Percentiles rank a stretch among this genome's conserved stretches.
Evolutionary conservation across 2,113 vertebrate species (phyloP).

Genomic region (Mus spicilegus): DNA sequence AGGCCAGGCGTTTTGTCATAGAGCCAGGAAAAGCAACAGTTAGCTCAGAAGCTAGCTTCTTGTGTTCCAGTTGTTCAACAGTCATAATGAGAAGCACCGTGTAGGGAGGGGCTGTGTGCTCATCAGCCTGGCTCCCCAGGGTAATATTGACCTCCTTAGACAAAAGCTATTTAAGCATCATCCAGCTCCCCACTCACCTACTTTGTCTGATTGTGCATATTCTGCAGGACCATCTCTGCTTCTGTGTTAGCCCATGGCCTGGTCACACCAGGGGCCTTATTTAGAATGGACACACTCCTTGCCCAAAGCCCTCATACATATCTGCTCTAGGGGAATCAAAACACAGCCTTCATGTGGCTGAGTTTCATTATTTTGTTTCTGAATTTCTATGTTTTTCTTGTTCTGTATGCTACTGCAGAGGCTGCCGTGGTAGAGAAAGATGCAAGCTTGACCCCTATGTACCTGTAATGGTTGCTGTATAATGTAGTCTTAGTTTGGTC

Average conservation of each 20-base stretch:
- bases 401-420: not conserved
- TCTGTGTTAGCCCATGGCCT: not conserved
- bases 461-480: not conserved
- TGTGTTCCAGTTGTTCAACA: not conserved
- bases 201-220: slow-evolving; percentile 21
- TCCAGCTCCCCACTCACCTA: not conserved
- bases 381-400: slow-evolving; percentile 2
- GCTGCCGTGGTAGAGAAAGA: not conserved
- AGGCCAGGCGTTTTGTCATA: not conserved
- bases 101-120: too few species aligned
- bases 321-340: not conserved
- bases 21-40: not conserved
- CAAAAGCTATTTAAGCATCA: not conserved
- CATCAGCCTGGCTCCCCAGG: not conserved
- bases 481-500: not conserved
- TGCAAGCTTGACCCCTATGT: not conserved
- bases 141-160: slow-evolving; percentile 38
- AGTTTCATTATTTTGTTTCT: not conserved
- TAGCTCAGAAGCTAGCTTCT: not conserved
- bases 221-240: slow-evolving; percentile 22
- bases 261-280: not conserved
- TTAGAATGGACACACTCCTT: not conserved
- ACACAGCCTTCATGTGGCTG: not conserved
- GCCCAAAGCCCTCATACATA: not conserved
- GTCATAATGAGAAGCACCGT: not conserved